Base-by-base conservation (phyloP, 2,888 invertebrate species). In the Drosophila diplacantha region DNA sequence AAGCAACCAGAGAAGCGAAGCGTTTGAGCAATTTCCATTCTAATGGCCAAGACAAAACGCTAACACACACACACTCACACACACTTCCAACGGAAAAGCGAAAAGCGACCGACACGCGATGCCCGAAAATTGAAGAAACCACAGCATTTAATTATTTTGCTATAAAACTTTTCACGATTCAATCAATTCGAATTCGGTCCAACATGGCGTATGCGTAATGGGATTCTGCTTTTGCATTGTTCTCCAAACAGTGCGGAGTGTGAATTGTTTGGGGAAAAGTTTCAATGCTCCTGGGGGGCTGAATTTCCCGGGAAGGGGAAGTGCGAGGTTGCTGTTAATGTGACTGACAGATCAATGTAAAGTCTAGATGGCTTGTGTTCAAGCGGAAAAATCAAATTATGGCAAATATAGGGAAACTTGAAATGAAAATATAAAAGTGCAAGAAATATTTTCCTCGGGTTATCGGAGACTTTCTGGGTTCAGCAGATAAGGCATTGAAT, bases 111-210 rank as follows among this genome's bases (percentile, higher is more conserved):
- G 50, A 56, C 75, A 80, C 69, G 81, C 81, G 61, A 71, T 70
- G 72, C 39, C 65, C 46, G 54, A 64, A 71, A 81, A 57, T 49
- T 26, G 34, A 24, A 38, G 59, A 56, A 72, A 72, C 84, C 84
- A 49, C 74, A 69, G 80, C 71, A 67, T 74, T 81, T 73, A 73
- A 79, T 81, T 79, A 76, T 73, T 61, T 70, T 70, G 72, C 80
- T 57, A 74, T 79, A 71, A 73, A 81, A 79, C 67, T 81, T 83
- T 81, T 73, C 73, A 73, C 84, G 73, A 83, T 75, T 80, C 80
- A 75, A 79, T 81, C 81, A 82, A 83, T 81, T 75, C 57, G 63
- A 66, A 74, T 68, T 50, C 31, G 16, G 56, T 41, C 44, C 70
- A 59, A 58, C 61, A 37, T 47, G 70, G 65, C 75, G 72, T 69